Evolutionary conservation across 2,113 vertebrate genomes (phyloP).

Genomic region (Cricetomys ansorgei): DNA sequence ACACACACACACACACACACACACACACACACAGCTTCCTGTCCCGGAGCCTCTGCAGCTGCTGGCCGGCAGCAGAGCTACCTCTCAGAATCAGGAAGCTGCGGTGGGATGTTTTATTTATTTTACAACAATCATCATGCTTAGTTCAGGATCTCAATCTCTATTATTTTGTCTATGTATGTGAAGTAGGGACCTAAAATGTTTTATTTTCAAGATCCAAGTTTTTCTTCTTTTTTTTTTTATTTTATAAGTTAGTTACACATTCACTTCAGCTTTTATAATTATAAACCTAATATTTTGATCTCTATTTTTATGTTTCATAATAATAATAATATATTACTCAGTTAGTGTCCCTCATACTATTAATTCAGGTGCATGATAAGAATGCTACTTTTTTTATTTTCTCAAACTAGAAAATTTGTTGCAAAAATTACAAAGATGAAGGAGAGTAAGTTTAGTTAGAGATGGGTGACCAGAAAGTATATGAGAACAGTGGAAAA

Average conservation of each 20-base stretch:
- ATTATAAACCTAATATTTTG: neutral
- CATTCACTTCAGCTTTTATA: neutral
- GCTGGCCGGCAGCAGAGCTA: too few relatives aligned
- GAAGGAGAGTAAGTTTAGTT: neutral
- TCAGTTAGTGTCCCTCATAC: neutral
- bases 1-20: too few relatives aligned
- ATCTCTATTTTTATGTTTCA: constrained; percentile 19
- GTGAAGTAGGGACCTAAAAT: neutral
- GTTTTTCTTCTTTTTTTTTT: neutral
- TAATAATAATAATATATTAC: neutral
- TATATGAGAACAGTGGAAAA: neutral
- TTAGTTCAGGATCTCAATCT: neutral
- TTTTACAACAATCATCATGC: too few relatives aligned
- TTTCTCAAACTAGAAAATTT: neutral
- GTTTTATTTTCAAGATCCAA: constrained; percentile 53
- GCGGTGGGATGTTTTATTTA: too few relatives aligned
- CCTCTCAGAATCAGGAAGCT: too few relatives aligned
- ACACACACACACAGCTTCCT: too few relatives aligned
- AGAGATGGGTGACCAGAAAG: neutral
- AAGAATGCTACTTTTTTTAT: neutral
- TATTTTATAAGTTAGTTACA: neutral
- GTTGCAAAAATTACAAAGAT: neutral
- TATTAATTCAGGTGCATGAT: neutral
- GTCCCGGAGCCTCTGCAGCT: too few relatives aligned
- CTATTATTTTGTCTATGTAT: constrained; percentile 22